Evolutionary conservation across 1,140 invertebrate genomes (phyloP), one percentile per base, ranked within the genome.

Genomic region (Drosophila rufa): DNA sequence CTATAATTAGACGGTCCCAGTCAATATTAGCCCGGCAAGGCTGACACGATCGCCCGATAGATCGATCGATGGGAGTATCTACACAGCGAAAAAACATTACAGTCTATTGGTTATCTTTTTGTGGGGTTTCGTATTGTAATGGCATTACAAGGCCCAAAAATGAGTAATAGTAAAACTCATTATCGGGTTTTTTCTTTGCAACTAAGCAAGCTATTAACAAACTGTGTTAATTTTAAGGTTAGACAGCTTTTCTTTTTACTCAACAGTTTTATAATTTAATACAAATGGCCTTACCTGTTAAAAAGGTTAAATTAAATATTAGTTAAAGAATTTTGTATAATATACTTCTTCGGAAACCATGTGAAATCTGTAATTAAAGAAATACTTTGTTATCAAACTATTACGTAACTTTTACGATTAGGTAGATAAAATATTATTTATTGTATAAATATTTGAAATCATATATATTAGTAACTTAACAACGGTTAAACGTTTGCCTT

Each of bases 1-100:
- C 84, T 89, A 89, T 89, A 80, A 87, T 87, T 87, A 87, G 84
- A 74, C 48, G 36, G 60, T 70, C 42, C 51, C 60, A 70, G 73
- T 69, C 79, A 78, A 60, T 75, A 76, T 61, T 61, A 65, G 61
- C 45, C 50, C 61, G 67, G 75, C 75, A 77, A 77, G 75, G 71
- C 71, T 75, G 71, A 53, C 69, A 56, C 69, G 73, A 75, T 75
- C 73, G 69, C 11, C 46, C 36, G 47, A 67, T 47, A 56, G 62
- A 76, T 67, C 48, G 47, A 40, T 48, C 48, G 48, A 47, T 22
- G 45, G 22, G 17, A 27, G 17, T 70, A 55, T 46, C 40, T 68
- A 46, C 67, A 70, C 62, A n/a, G 47, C 22, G 25, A 19, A 19
- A 11, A 57, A 65, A 36, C n/a, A 45, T 11, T 60, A 8, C 8